Evolutionary conservation across 2,888 invertebrate genomes (phyloP).

Genomic region (Eupithecia insigniata): DNA sequence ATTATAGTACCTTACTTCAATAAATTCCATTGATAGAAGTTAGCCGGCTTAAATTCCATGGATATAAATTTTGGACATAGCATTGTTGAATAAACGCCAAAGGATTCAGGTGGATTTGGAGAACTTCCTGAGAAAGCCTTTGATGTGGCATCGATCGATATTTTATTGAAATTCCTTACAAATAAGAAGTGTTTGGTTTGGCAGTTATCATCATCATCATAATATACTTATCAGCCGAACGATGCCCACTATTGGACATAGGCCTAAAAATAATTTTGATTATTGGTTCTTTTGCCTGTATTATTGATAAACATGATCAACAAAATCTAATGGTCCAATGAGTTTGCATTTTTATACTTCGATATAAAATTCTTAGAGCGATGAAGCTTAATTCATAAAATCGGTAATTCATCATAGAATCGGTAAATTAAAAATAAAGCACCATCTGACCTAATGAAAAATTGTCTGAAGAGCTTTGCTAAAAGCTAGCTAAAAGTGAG

Average conservation of each 20-base stretch:
- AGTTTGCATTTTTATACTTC: background rate
- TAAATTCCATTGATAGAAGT: background rate
- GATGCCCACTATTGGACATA: background rate
- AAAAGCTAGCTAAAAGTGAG: background rate
- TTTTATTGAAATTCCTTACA: background rate
- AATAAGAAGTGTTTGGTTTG: background rate
- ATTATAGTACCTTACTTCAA: no score
- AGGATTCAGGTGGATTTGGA: slow-evolving; percentile 36
- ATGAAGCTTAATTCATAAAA: background rate
- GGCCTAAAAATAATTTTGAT: background rate
- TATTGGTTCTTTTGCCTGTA: background rate
- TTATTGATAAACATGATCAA: background rate
- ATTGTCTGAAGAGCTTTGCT: background rate
- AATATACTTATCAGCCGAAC: background rate
- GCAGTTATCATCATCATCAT: background rate
- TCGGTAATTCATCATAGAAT: background rate
- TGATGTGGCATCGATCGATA: background rate
- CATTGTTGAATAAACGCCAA: slow-evolving; percentile 49
- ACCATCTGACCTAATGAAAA: background rate
- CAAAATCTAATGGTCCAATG: background rate
- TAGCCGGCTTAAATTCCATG: background rate
- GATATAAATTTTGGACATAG: background rate
- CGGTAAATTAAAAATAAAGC: background rate
- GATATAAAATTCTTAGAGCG: background rate
- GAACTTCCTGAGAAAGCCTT: slow-evolving; percentile 11